Conservation (phyloP, 2,797 vertebrate species). For the Gephyroberyx darwinii region DNA sequence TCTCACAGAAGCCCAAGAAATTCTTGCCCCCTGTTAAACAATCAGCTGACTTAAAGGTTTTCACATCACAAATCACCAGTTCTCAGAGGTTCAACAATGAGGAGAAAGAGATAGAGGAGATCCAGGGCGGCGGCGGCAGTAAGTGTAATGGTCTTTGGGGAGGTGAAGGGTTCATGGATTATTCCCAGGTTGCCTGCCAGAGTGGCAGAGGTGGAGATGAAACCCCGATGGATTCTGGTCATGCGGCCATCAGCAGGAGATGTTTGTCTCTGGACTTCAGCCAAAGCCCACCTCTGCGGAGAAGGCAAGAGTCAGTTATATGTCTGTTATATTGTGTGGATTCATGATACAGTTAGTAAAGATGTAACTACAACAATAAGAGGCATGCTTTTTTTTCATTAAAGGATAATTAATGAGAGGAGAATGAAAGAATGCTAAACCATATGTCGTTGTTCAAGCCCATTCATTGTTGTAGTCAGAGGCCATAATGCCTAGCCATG, state of each 20-base stretch:
- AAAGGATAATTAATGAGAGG: not conserved
- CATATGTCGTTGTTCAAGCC: not conserved
- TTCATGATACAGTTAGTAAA: not conserved
- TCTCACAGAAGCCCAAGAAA: constrained; percentile 60
- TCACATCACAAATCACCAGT: constrained; percentile 36
- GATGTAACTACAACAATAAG: not conserved
- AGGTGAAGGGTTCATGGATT: constrained; percentile 56
- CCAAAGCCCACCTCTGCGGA: constrained; percentile 59
- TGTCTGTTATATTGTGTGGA: constrained; percentile 7
- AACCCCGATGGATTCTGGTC: constrained; percentile 55
- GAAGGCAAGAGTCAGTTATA: constrained; percentile 69
- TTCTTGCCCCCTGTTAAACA: constrained; percentile 56
- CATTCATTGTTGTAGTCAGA: not conserved
- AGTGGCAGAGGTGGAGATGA: constrained; percentile 54
- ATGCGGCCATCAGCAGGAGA: constrained; percentile 33
- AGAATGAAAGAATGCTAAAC: constrained; percentile 14
- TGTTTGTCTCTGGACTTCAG: constrained; percentile 48
- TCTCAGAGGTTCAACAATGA: constrained; percentile 44
- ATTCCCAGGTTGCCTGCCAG: constrained; percentile 47
- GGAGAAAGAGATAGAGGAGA: constrained; percentile 40
- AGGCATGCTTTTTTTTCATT: not conserved
- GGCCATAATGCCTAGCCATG: constrained; percentile 7
- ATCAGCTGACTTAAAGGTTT: constrained; percentile 33
- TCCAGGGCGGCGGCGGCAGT: constrained; percentile 22
- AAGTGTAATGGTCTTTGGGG: constrained; percentile 49